phyloP scores from a whole-genome alignment of 2,888 invertebrate genomes.

The Acheta domesticus region DNA sequence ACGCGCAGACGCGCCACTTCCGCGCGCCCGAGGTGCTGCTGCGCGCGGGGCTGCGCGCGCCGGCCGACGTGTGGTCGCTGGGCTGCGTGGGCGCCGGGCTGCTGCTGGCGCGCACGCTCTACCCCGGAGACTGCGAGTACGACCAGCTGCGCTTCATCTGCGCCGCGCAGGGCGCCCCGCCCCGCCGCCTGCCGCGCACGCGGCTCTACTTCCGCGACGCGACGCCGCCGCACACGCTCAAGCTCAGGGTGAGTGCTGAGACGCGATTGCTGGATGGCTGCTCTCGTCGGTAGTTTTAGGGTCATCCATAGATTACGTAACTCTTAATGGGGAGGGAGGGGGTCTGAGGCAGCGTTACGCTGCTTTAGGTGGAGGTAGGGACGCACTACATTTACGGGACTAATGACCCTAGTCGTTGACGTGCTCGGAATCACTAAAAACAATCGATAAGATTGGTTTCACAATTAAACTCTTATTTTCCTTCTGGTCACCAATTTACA shows the following conservation, averaged over 20 bases:
- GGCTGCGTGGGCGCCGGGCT: background rate
- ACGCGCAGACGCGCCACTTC: constrained; percentile 21
- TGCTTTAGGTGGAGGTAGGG: too few relatives aligned
- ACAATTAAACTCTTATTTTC: too few relatives aligned
- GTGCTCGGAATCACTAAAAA: too few relatives aligned
- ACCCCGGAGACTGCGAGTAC: constrained; percentile 19
- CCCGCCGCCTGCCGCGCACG: background rate
- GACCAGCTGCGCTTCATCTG: constrained; percentile 22
- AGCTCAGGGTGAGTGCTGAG: background rate
- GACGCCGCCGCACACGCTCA: background rate
- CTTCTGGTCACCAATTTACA: too few relatives aligned
- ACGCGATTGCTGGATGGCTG: too few relatives aligned
- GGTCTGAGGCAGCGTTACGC: too few relatives aligned
- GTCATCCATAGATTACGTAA: too few relatives aligned
- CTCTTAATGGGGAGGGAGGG: too few relatives aligned
- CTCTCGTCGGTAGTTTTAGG: too few relatives aligned
- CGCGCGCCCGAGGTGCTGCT: constrained; percentile 25
- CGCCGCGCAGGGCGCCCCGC: background rate
- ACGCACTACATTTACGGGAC: too few relatives aligned
- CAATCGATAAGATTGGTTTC: too few relatives aligned
- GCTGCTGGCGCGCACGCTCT: background rate
- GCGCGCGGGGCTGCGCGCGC: background rate
- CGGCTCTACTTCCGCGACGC: background rate
- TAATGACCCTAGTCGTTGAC: too few relatives aligned
- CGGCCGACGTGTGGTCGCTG: constrained; percentile 23